These are phyloP conservation scores for Chalcis sispes DNA, from an alignment of 2,888 invertebrate genomes.

Conservation along the genomic window DNA sequence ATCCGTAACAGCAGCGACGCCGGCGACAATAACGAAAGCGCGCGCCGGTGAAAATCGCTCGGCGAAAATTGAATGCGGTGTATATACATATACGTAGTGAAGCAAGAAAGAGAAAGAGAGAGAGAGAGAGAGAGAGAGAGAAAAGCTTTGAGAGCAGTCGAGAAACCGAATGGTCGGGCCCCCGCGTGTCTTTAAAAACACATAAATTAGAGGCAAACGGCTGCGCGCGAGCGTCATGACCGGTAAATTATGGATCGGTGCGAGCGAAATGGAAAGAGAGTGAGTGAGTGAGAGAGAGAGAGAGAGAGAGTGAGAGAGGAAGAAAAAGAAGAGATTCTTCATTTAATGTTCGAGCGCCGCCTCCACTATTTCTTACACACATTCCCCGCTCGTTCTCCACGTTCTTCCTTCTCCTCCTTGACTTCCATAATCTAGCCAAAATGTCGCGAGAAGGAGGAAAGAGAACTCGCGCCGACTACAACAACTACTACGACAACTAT, in stretches of 20 bases:
- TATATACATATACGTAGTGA: no score
- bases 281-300: conserved; percentile 43
- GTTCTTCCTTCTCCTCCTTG: conserved; percentile 6
- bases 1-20: background rate
- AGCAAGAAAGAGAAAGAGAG: background rate
- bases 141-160: conserved; percentile 60
- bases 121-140: conserved; percentile 7
- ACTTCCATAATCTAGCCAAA: conserved; percentile 13
- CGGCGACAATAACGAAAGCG: conserved; percentile 22
- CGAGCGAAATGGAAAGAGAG: conserved; percentile 21
- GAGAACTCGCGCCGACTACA: no score
- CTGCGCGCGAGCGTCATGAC: conserved; percentile 68
- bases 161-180: conserved; percentile 67
- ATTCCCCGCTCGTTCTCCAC: conserved; percentile 9
- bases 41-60: conserved; percentile 48
- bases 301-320: conserved; percentile 44
- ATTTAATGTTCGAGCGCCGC: conserved; percentile 38
- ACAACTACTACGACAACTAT: conserved; percentile 39
- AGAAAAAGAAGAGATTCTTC: conserved; percentile 43
- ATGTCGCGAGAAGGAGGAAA: conserved; percentile 36
- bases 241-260: conserved; percentile 74
- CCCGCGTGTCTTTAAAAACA: conserved; percentile 70
- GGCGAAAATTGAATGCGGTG: conserved; percentile 15
- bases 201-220: conserved; percentile 75
- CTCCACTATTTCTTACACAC: no score